phyloP scores from a whole-genome alignment of 2,113 vertebrate genomes.

The Motacilla tschutschensis region DNA sequence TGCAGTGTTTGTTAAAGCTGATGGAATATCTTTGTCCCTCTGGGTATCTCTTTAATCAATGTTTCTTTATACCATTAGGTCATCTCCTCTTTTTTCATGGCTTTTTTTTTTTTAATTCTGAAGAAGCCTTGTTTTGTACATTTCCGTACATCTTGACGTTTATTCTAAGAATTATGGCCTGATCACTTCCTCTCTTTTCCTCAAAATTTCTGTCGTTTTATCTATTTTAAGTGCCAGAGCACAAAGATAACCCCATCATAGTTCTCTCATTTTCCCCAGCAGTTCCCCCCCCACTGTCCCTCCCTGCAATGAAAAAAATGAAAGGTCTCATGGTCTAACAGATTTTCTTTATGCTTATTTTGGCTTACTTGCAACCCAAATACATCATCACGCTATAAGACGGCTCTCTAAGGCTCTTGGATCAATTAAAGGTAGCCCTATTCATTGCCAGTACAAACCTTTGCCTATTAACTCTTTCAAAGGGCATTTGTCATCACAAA shows the following conservation, averaged over 20 bases:
- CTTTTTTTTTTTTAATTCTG: background rate
- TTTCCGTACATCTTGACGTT: constrained; percentile 30
- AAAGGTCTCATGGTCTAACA: constrained; percentile 56
- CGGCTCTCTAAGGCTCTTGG: constrained; percentile 39
- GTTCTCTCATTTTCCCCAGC: background rate
- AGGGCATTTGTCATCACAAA: constrained; percentile 44
- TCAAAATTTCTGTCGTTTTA: constrained; percentile 21
- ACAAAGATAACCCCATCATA: constrained; percentile 37
- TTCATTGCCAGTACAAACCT: constrained; percentile 55
- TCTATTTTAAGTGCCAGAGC: constrained; percentile 22
- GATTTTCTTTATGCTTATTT: constrained; percentile 61
- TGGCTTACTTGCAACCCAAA: constrained; percentile 61
- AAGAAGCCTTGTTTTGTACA: constrained; percentile 53
- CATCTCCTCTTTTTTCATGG: constrained; percentile 8
- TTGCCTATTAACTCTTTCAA: constrained; percentile 68
- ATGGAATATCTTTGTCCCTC: background rate
- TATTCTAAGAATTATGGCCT: constrained; percentile 18
- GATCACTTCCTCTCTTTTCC: constrained; percentile 45
- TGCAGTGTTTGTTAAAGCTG: constrained; percentile 1
- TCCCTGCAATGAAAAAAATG: constrained; percentile 45
- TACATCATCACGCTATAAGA: constrained; percentile 41
- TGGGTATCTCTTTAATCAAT: constrained; percentile 53
- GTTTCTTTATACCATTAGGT: constrained; percentile 48
- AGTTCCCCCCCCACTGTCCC: background rate
- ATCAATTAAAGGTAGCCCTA: constrained; percentile 65